Base-by-base conservation (phyloP, 1,140 invertebrate species). In the Physella acuta region DNA sequence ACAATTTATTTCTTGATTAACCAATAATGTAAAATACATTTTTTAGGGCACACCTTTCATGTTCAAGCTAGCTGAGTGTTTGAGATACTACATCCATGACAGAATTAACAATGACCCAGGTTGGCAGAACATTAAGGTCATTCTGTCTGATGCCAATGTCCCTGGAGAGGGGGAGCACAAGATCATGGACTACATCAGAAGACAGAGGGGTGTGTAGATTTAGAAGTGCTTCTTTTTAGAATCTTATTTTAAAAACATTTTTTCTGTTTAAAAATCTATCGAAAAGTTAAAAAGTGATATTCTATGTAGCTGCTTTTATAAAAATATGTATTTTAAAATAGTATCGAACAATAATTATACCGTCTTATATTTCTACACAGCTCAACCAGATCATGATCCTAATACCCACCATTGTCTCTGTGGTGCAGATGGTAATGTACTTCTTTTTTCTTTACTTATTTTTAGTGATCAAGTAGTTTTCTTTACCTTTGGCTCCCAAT, bases 131-230 rank as follows among this genome's bases (percentile, higher is more conserved):
- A 91, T 99, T 65, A 95, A 97, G 78, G 86, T 99, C 0, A 96
- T 99, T 76, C 87, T 99, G 20, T 99, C 96, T 16, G 97, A 99
- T 88, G 97, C 98, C 1, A 99, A 97, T 89, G 95, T 96, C 11
- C 97, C 97, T 17, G 97, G 97, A 26, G 97, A 99, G 87, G 97
- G 97, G 28, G 97, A 99, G 86, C 97, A 99, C 81, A 99, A 99
- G 87, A 99, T 99, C 76, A 99, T 99, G 97, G 96, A 99, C 86
- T 99, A 91, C 84, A 97, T 99, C 74, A 88, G 97, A n/a, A 91
- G 90, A 78, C 97, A 99, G 86, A 90, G 95, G 88, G 90, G 91
- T n/a, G n/a, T n/a, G n/a, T n/a, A n/a, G n/a, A n/a, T n/a, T n/a
- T n/a, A n/a, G n/a, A n/a, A n/a, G n/a, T n/a, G n/a, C n/a, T n/a